Evolutionary conservation across 1,140 invertebrate genomes (phyloP), one percentile per base, ranked within the genome.

Genomic region (Octopus sinensis): DNA sequence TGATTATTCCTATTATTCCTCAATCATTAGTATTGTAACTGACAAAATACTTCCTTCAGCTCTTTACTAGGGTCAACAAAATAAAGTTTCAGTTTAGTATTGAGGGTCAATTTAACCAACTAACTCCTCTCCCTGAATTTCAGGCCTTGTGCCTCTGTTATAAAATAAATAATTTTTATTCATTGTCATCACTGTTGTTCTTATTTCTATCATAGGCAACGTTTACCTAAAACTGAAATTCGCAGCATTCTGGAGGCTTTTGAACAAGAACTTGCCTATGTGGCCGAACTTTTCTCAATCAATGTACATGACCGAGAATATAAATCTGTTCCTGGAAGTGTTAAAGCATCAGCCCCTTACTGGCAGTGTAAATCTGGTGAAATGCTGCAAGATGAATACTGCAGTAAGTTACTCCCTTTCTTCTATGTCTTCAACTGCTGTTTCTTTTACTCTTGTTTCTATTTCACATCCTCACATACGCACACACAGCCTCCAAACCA

Each of bases 341-440:
- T 88, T 54, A 68, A 56, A 5, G 84, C 73, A 9, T 76, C 80
- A 13, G 77, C 82, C 0, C 79, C 84, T 4, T 43, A 81, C 6
- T 86, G 83, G 84, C 23, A 83, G 10, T 88, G 87, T 79, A 79
- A 82, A 7, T 51, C 80, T 10, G 87, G 87, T 43, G 83, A 84
- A 75, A 85, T 88, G 84, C 79, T 80, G 51, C 84, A 84, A 78
- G 80, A 81, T 13, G 79, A 84, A 76, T 80, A 80, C 6, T 88
- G 87, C 84, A 84, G 87, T 88, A 79, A 84, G 84, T 81, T 51
- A 73, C 17, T 73, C 0, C 56, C 4, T 62, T 12, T 17, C 9
- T 62, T 62, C 56, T 12, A 62, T 43, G 30, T 43, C 30, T 43
- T 43, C 30, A 43, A 43, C 30, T 43, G 3, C 3, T 43, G 30